A percentile compares a stretch with the other conserved stretches of the same genome.
Evolutionary conservation across 2,113 vertebrate genomes (phyloP).

Genomic region (Zosterops lateralis): DNA sequence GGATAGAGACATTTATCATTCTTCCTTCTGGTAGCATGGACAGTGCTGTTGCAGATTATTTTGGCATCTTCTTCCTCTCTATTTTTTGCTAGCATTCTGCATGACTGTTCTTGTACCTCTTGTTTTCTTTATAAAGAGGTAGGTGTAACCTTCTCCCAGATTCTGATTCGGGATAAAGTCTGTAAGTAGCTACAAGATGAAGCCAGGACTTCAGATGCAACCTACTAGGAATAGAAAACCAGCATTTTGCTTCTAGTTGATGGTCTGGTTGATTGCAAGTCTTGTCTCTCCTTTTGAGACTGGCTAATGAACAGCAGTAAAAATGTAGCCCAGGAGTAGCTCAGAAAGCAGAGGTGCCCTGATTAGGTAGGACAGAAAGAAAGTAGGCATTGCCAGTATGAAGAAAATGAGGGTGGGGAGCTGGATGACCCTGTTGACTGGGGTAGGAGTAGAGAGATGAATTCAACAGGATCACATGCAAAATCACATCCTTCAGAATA

Average conservation of each 20-base stretch:
- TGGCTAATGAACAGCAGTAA: neutral
- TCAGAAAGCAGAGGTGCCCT: neutral
- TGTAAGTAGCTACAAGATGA: neutral
- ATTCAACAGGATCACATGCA: neutral
- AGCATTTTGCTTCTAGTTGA: neutral
- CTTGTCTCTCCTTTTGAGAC: neutral
- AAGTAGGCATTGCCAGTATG: neutral
- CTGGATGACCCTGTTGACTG: neutral
- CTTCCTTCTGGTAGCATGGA: neutral
- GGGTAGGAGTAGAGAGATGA: neutral
- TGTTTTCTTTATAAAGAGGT: neutral
- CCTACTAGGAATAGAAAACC: neutral
- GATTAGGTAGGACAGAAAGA: neutral
- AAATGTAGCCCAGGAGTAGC: neutral
- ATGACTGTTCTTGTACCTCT: neutral
- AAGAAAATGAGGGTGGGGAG: neutral
- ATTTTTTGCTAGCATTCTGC: neutral
- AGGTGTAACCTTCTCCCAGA: neutral
- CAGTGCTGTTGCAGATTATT: neutral
- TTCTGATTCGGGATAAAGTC: neutral
- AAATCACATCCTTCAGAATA: constrained; percentile 7
- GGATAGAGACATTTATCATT: neutral
- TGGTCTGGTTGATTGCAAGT: constrained; percentile 8
- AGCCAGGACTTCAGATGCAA: neutral
- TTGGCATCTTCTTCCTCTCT: neutral